phyloP scores from a whole-genome alignment of 2,888 invertebrate genomes.

The Cerceris ruficornis region DNA sequence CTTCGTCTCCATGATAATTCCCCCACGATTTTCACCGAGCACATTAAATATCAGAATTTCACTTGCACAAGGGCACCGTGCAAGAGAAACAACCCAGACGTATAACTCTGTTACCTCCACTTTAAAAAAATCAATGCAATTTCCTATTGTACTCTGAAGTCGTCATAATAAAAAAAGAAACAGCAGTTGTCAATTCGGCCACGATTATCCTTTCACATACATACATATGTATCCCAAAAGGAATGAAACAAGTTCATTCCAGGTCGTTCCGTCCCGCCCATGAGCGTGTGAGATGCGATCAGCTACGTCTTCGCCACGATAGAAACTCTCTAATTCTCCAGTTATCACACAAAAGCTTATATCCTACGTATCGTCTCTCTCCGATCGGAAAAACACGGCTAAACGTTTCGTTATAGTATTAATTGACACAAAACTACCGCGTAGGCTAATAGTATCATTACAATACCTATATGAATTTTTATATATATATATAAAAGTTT shows the following conservation, averaged over 20 bases:
- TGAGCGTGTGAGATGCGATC: constrained; percentile 48
- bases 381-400: constrained; percentile 53
- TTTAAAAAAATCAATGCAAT: too few relatives aligned
- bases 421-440: constrained; percentile 75
- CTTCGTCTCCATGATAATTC: neutral
- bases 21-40: neutral
- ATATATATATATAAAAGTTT: constrained; percentile 21
- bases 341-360: constrained; percentile 67
- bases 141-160: too few relatives aligned
- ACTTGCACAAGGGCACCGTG: too few relatives aligned
- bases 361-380: constrained; percentile 37
- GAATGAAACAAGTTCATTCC: neutral
- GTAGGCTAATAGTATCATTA: constrained; percentile 61
- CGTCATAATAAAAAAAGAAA: too few relatives aligned
- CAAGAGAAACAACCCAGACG: too few relatives aligned
- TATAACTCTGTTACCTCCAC: too few relatives aligned
- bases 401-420: constrained; percentile 66
- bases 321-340: constrained; percentile 15
- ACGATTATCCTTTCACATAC: neutral
- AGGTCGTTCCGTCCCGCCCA: neutral
- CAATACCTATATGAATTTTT: constrained; percentile 50
- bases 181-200: too few relatives aligned
- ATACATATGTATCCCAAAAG: neutral
- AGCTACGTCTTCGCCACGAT: constrained; percentile 17
- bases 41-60: too few relatives aligned